A percentile compares a stretch with the other conserved stretches of the same genome.
Conservation (phyloP, 2,797 vertebrate genomes). For the Myotis vivesi region DNA sequence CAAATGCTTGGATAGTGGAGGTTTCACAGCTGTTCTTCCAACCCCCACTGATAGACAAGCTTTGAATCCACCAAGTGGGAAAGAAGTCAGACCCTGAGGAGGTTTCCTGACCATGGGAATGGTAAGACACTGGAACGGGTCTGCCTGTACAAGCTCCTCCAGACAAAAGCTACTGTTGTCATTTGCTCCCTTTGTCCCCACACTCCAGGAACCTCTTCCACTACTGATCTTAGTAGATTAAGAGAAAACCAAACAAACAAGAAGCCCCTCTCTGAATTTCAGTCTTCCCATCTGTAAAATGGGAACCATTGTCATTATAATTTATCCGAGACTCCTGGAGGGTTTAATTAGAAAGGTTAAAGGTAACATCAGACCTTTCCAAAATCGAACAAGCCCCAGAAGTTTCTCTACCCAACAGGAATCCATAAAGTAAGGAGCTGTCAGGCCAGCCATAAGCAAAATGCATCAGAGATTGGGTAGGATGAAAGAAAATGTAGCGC, state of each 20-base stretch:
- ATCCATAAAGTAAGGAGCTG: slow-evolving; percentile 21
- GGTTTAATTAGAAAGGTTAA: slow-evolving; percentile 21
- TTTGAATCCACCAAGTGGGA: slow-evolving; percentile 58
- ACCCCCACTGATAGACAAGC: slow-evolving; percentile 55
- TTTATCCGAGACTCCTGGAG: slow-evolving; percentile 28
- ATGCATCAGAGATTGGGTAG: slow-evolving; percentile 41
- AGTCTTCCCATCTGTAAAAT: slow-evolving; percentile 41
- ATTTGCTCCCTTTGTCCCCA: not conserved
- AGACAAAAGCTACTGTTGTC: not conserved
- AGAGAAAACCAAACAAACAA: not conserved
- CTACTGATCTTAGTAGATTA: not conserved
- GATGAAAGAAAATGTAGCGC: slow-evolving; percentile 39
- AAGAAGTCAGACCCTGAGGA: slow-evolving; percentile 60
- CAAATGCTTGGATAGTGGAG: slow-evolving; percentile 46
- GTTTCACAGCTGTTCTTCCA: slow-evolving; percentile 66
- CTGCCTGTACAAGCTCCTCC: not conserved
- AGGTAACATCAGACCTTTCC: slow-evolving; percentile 8
- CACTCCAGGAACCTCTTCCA: slow-evolving; percentile 8
- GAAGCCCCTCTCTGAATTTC: not conserved
- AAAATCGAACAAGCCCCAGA: slow-evolving; percentile 55
- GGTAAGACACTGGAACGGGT: slow-evolving; percentile 34
- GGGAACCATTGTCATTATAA: not conserved
- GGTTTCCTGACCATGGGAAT: slow-evolving; percentile 38
- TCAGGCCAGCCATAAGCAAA: slow-evolving; percentile 38
- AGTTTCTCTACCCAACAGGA: slow-evolving; percentile 48